Base-by-base conservation (phyloP, 2,888 invertebrate genomes). In the Scaptomyza cyrtandrae region DNA sequence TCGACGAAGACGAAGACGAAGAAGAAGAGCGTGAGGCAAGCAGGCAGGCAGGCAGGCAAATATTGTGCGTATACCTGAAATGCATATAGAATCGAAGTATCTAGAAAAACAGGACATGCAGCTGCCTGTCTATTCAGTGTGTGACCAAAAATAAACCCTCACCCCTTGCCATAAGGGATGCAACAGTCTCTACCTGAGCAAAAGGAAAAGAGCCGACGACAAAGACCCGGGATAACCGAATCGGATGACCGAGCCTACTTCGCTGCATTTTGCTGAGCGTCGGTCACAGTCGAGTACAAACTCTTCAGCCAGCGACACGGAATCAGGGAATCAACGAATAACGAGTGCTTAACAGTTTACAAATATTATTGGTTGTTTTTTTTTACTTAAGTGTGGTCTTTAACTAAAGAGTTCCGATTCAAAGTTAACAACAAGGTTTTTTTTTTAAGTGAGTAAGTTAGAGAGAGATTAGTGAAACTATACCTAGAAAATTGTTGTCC, bases 231-330 rank as follows among this genome's bases (percentile, higher is more conserved):
- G 19, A 35, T 31, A 35, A 27, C 33, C 50, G 50, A 33, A 6
- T 37, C n/a, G 10, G 14, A 60, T 78, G 78, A 85, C 62, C 82
- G 78, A 80, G 86, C 6, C 63, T 62, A 57, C 50, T 13, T 68
- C 41, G 41, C 53, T 14, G 61, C 52, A 33, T 6, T 11, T 9
- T 24, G 35, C 27, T 37, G 14, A 49, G 11, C 29, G 27, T 55
- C 37, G 62, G 27, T 16, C 64, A 72, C 80, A 80, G 83, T 80
- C 77, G 77, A 59, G 50, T 65, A 10, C 24, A 11, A 78, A 53
- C 69, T 59, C 62, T 69, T 14, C 46, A 73, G 60, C 61, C 64
- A 75, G 72, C 86, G 86, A 69, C 86, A 82, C 73, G 76, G 61
- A 55, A 11, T 33, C 16, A 66, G 58, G 19, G 19, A 19, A 24